These are phyloP conservation scores for Oncorhynchus gorbuscha DNA, from an alignment of 2,113 vertebrate species.

Conservation along the genomic window DNA sequence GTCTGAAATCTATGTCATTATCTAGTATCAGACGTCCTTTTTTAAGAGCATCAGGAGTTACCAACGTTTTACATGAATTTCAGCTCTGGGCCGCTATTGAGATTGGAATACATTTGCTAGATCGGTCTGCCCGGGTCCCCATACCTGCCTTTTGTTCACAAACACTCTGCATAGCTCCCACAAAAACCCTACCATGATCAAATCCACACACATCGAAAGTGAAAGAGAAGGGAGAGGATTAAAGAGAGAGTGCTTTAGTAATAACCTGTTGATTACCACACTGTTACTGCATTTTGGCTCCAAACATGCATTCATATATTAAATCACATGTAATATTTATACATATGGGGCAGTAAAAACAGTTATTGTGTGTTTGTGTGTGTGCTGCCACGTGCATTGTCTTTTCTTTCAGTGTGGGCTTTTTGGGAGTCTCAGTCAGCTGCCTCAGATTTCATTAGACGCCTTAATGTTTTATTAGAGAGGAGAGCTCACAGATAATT, in stretches of 20 bases:
- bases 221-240: too few relatives aligned
- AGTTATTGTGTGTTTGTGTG: slow-evolving; percentile 9
- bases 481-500: slow-evolving; percentile 50
- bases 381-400: slow-evolving; percentile 7
- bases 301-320: too few relatives aligned
- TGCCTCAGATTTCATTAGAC: slow-evolving; percentile 46
- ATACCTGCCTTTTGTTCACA: slow-evolving; percentile 27
- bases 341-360: too few relatives aligned
- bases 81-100: slow-evolving; percentile 50
- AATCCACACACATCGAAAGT: too few relatives aligned
- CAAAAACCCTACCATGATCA: slow-evolving; percentile 28
- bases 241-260: background rate
- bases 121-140: slow-evolving; percentile 41
- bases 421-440: slow-evolving; percentile 37
- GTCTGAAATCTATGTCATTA: slow-evolving; percentile 72
- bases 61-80: slow-evolving; percentile 71
- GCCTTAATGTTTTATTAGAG: slow-evolving; percentile 58
- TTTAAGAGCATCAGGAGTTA: slow-evolving; percentile 63
- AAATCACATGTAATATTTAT: too few relatives aligned
- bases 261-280: too few relatives aligned
- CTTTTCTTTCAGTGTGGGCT: slow-evolving; percentile 28
- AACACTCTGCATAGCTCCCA: slow-evolving; percentile 5
- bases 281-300: too few relatives aligned
- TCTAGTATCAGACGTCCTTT: slow-evolving; percentile 67
- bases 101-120: slow-evolving; percentile 69